Percentiles rank a stretch among this genome's conserved stretches.
These are phyloP conservation scores for Butastur rufipennis DNA, from an alignment of 2,113 vertebrate genomes.

Conservation along the genomic window DNA sequence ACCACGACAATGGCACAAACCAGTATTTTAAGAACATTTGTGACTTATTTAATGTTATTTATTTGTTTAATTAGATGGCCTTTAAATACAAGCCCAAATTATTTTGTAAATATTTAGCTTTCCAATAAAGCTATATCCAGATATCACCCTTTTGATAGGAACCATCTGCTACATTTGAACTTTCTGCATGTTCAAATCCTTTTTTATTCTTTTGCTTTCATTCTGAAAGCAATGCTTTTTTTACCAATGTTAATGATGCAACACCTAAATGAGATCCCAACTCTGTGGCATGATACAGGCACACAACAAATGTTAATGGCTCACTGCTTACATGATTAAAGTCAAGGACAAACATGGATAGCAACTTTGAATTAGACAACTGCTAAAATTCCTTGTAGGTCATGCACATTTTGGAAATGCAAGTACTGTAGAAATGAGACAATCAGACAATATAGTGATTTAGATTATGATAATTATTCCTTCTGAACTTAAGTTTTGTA, in stretches of 20 bases:
- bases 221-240: conserved; percentile 3
- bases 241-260: not conserved
- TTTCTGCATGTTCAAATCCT: not conserved
- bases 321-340: not conserved
- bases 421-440: too few relatives aligned
- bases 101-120: conserved; percentile 58
- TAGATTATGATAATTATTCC: too few relatives aligned
- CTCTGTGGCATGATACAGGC: not conserved
- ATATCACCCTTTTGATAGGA: conserved; percentile 30
- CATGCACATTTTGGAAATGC: too few relatives aligned
- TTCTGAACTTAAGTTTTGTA: too few relatives aligned
- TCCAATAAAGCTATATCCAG: conserved; percentile 32
- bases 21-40: not conserved
- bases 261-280: not conserved
- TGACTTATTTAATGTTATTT: not conserved
- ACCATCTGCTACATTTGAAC: conserved; percentile 37
- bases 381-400: not conserved
- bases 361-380: not conserved
- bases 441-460: too few relatives aligned
- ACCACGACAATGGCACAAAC: not conserved
- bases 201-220: conserved; percentile 4
- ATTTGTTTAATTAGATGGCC: not conserved
- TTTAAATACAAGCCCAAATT: conserved; percentile 33
- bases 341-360: not conserved
- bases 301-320: not conserved